Evolutionary conservation across 2,797 vertebrate genomes (phyloP), one percentile per base, ranked within the genome.

Genomic region (Sparidentex hasta): DNA sequence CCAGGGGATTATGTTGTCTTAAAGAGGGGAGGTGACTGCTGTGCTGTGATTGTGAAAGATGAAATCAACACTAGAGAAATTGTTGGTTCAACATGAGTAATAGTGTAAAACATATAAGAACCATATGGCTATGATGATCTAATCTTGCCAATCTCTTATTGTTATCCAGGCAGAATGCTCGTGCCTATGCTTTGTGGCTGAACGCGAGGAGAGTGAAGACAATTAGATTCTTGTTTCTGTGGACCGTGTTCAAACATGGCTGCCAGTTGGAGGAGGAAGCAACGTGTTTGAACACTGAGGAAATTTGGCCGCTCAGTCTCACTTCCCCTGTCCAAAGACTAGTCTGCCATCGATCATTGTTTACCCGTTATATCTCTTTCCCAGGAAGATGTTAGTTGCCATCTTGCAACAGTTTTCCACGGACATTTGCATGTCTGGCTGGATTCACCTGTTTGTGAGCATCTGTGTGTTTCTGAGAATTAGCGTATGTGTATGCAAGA

Each of bases 311-410:
- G 67, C 86, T 90, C 78, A 84, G 73, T 90, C 83, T 81, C 62
- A 38, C 13, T 7, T 75, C 54, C 57, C 27, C 80, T 69, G 70
- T 77, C 78, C 87, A 88, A 72, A 62, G 73, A 86, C 88, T 71
- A 64, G 56, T 62, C 66, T 7, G 52, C 76, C 86, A 94, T 93
- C 88, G 69, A 93, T 94, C 92, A 91, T 88, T 84, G 74, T 94
- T 86, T 90, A 78, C 57, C 66, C 54, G 63, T 84, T 80, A 66
- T 70, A 67, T 74, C 73, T 87, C 63, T 43, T 84, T 86, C 84
- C 80, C 46, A 55, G 78, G 78, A 80, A 84, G 78, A 83, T 44
- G 71, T 63, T 65, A 12, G 84, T 66, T 88, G 74, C 88, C 77
- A 67, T 74, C 59, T 57, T 23, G 18, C 33, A 78, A 69, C 64